Evolutionary conservation across 2,888 invertebrate species (phyloP), one percentile per base, ranked within the genome.

Genomic region (Trachelus iudaicus): DNA sequence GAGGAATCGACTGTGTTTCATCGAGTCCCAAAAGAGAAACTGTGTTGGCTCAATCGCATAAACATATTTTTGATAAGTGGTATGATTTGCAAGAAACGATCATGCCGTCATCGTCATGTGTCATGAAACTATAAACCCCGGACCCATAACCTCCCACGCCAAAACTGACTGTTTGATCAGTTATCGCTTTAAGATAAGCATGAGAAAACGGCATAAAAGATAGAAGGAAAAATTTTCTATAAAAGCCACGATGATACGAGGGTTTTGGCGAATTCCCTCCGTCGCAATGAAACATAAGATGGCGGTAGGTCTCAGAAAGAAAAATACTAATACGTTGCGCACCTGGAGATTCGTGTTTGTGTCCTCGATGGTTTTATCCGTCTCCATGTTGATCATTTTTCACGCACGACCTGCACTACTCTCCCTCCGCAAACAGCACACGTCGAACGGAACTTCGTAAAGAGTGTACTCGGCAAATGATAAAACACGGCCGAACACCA

Each of bases 331-430:
- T 81, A 76, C 75, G 77, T 80, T 79, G 85, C 90, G 88, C 91
- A 94, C 95, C 94, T 95, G 95, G 89, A 94, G 93, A 93, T 94
- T 95, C 89, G 94, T 93, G 92, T 93, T 94, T 86, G 94, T 93
- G 91, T 97, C 97, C 93, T 96, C 96, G 93, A 96, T 95, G 93
- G 96, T 95, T 94, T 96, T 96, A 94, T 97, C 97, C 93, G 96
- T 97, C 95, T 97, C 97, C 97, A 97, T 97, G 95, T 96, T 96
- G 93, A 95, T 94, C 95, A 95, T 95, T 92, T 83, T 87, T 78
- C 75, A 76, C 68, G 68, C 75, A 73, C 79, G 80, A 79, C 83
- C 81, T 31, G 75, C 79, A 76, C 79, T 33, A 71, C 37, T 76
- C 23, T 76, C 30, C 76, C 23, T 80, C 33, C 71, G 31, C 71